Base-by-base conservation (phyloP, 2,113 vertebrate genomes). In the Semicossyphus pulcher region DNA sequence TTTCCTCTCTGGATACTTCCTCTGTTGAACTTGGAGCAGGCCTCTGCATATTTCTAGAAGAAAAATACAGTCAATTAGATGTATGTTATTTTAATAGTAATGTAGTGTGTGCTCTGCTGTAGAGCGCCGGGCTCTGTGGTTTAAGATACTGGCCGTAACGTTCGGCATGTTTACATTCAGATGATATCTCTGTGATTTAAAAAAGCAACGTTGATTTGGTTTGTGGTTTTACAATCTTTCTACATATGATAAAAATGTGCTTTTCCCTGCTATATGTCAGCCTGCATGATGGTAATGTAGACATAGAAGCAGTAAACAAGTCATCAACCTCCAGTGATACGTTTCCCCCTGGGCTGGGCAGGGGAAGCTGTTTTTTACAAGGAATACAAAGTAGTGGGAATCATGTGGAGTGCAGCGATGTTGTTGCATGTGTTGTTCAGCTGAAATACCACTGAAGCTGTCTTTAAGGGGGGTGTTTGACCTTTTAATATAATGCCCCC, bases 1-100 rank as follows among this genome's bases (percentile, higher is more conserved):
- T 44, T 89, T 85, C 25, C 69, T 77, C 67, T 18, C 63, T 70
- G 63, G 39, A 63, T 41, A 36, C 26, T 9, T 57, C 48, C 18
- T 9, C 45, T 85, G 82, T 66, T 89, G 78, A 81, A 61, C 64
- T 83, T 87, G 72, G 79, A 87, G 32, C 39, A 54, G 53, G 28
- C 42, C 42, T 51, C 52, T 29, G 52, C 76, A 72, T 86, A 63
- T 72, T 86, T 89, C 37, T 82, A 37, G 15, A 76, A 72, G 65
- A 60, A 83, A 83, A 90, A 83, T 26, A 79, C 12, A 37, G 31
- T 71, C 47, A 62, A 76, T 76, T 57, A 60, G 39, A 78, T 72
- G 39, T 68, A 67, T 78, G 68, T 76, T 85, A 76, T 86, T 48
- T 20, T 66, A 28, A 18, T 54, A 39, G 34, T 44, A 71, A 61